Conservation (phyloP, 2,797 vertebrate genomes). For the Bothrops alternatus region DNA sequence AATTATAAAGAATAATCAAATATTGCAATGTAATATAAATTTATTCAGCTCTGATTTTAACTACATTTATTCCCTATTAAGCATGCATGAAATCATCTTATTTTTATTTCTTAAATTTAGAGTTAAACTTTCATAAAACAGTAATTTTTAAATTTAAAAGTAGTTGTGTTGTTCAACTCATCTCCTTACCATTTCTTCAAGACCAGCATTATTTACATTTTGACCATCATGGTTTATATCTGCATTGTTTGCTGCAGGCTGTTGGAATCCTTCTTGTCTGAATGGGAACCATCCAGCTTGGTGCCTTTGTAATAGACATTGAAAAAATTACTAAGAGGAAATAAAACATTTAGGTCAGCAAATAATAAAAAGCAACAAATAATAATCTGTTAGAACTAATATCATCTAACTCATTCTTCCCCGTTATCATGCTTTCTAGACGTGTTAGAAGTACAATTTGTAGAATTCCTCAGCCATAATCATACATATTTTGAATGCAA, state of each 20-base stretch:
- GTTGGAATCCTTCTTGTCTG: conserved; percentile 85
- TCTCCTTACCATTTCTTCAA: conserved; percentile 87
- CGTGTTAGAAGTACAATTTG: not conserved
- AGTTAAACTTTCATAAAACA: not conserved
- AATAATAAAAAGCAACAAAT: not conserved
- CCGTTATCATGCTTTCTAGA: not conserved
- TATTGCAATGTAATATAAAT: not conserved
- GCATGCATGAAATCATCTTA: too few species aligned
- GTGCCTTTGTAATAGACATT: conserved; percentile 75
- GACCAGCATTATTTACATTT: conserved; percentile 78
- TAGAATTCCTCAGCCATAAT: not conserved
- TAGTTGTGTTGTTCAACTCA: not conserved
- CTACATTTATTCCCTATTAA: not conserved
- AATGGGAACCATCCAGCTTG: conserved; percentile 96
- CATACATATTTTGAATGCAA: not conserved
- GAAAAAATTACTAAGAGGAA: conserved; percentile 4
- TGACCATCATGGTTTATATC: conserved; percentile 78
- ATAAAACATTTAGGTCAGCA: not conserved
- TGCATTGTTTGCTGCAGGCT: conserved; percentile 73
- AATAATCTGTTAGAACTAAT: not conserved
- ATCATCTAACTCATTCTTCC: not conserved
- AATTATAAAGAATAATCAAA: not conserved
- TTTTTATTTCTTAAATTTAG: not conserved
- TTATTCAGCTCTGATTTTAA: not conserved
- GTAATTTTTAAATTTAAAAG: not conserved